Percentiles rank a stretch among this genome's conserved stretches.
phyloP scores from a whole-genome alignment of 2,113 vertebrate genomes.

The Amia ocellicauda region DNA sequence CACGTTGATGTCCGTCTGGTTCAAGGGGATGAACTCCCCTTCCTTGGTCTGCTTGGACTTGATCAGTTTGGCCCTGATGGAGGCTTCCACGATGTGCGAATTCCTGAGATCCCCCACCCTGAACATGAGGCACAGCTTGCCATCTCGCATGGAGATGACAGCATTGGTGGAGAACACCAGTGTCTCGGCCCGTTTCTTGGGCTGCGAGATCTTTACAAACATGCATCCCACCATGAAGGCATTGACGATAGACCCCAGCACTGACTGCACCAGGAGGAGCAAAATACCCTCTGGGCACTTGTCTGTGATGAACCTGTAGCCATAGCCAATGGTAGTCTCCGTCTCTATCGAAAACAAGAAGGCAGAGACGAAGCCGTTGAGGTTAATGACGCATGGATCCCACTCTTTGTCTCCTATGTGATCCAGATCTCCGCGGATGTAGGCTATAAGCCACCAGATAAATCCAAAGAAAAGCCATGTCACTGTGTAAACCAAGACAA shows the following conservation, averaged over 20 bases:
- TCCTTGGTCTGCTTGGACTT: slow-evolving; percentile 99
- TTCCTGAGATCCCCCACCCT: slow-evolving; percentile 95
- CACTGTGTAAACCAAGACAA: slow-evolving; percentile 95
- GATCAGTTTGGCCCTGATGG: slow-evolving; percentile 96
- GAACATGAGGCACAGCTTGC: slow-evolving; percentile 97
- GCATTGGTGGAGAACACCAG: slow-evolving; percentile 95
- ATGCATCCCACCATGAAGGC: slow-evolving; percentile 99
- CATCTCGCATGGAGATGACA: slow-evolving; percentile 94
- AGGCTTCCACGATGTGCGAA: slow-evolving; percentile 98
- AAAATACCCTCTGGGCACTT: slow-evolving; percentile 95
- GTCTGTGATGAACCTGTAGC: slow-evolving; percentile 97
- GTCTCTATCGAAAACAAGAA: slow-evolving; percentile 99
- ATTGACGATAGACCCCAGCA: slow-evolving; percentile 96
- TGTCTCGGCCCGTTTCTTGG: slow-evolving; percentile 97
- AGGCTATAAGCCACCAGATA: slow-evolving; percentile 99
- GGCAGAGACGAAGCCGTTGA: slow-evolving; percentile 93
- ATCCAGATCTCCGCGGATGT: slow-evolving; percentile 91
- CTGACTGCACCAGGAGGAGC: slow-evolving; percentile 91
- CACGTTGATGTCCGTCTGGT: slow-evolving; percentile 98
- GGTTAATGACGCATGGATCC: slow-evolving; percentile 96
- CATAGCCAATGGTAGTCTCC: slow-evolving; percentile 98
- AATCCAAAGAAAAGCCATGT: slow-evolving; percentile 98
- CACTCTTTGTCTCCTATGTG: slow-evolving; percentile 85
- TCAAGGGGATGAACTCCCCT: slow-evolving; percentile 97
- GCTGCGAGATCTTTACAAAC: slow-evolving; percentile 99